Percentiles rank a stretch among this genome's conserved stretches.
Conservation (phyloP, 2,888 invertebrate species). For the Augiades crinisus region DNA sequence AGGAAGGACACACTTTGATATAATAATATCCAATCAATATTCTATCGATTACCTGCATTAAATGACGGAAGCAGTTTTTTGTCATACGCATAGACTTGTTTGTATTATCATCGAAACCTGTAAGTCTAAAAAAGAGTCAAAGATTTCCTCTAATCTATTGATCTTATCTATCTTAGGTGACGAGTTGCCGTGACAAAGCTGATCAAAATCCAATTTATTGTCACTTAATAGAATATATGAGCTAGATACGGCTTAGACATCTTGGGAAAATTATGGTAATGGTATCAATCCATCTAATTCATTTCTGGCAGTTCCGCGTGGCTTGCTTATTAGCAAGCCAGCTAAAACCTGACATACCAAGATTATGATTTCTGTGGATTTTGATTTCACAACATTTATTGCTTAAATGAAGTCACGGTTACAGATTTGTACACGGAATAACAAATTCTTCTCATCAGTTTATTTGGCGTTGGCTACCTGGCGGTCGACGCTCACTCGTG, state of each 20-base stretch:
- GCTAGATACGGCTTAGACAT: slow-evolving; percentile 9
- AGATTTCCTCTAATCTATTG: no score
- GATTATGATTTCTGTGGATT: neutral
- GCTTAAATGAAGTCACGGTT: neutral
- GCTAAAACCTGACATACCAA: no score
- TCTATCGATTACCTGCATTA: neutral
- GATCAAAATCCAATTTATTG: neutral
- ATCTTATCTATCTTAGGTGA: neutral
- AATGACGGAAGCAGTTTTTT: neutral
- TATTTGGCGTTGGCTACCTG: neutral
- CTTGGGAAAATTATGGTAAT: slow-evolving; percentile 18
- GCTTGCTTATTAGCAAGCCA: neutral
- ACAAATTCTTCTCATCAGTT: no score
- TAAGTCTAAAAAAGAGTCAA: no score
- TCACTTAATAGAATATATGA: slow-evolving; percentile 9
- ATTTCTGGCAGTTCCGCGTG: slow-evolving; percentile 21
- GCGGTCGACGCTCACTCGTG: slow-evolving; percentile 45
- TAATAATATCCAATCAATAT: no score
- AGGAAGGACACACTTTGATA: no score
- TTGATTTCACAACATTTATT: neutral
- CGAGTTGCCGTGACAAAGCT: neutral
- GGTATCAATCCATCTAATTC: slow-evolving; percentile 16
- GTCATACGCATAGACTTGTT: neutral
- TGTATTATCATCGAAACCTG: no score
- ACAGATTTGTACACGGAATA: no score